Base-by-base conservation (phyloP, 2,113 vertebrate genomes). In the Nannobrachium achirus region DNA sequence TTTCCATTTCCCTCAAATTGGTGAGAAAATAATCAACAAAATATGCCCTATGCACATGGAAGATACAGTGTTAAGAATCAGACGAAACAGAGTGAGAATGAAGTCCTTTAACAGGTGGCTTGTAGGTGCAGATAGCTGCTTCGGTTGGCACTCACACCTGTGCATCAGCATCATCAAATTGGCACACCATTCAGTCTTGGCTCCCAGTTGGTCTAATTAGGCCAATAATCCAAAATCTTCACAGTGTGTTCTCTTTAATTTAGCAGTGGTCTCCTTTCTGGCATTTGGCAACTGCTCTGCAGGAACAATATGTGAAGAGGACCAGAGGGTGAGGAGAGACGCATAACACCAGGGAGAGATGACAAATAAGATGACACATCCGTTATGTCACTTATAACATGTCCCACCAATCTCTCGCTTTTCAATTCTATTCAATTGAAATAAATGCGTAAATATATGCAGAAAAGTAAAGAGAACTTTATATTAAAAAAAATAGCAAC, bases 201-300 rank as follows among this genome's bases (percentile, higher is more conserved):
- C 56, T 75, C 73, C 76, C 83, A 69, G 78, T 68, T 64, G 81
- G 65, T 71, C 71, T 86, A 86, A 88, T 89, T 86, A 88, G 51
- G 69, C 52, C 81, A 79, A 82, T 89, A 80, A 86, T 63, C 55
- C 44, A 55, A 61, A 81, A 64, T 50, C 42, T 46, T 63, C 38
- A 56, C 66, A 7, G 48, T 68, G 63, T 64, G 57, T 62, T 76
- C 19, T 56, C 49, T 51, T 60, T 57, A 38, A 60, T 63, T 58
- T 66, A 61, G 25, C 51, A 63, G 39, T 46, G 63, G 62, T 61
- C 72, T 71, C 73, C 40, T 64, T 41, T 74, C 44, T 66, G 59
- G 40, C 5, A 14, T 64, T 53, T 13, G 49, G 16, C 39, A 40
- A 2, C 69, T 75, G 41, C 18, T 63, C 60, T 5, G 63, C 67